Base-by-base conservation (phyloP, 1,140 invertebrate species). In the Micrasema minimum region DNA sequence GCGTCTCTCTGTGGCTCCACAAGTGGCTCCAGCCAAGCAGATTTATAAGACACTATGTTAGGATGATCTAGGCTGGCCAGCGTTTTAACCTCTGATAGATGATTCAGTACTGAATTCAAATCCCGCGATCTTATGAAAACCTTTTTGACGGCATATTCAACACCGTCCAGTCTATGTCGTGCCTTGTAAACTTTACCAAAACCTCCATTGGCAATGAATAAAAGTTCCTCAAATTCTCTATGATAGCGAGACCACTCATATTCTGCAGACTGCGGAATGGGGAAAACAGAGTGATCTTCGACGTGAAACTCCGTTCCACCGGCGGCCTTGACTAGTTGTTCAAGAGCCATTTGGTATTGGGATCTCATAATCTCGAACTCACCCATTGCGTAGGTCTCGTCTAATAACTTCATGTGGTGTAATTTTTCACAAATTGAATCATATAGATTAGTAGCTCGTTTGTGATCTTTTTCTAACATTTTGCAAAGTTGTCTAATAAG, bases 1-100 rank as follows among this genome's bases (percentile, higher is more conserved):
- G 64, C 50, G 0, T 37, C 31, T 1, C 37, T 26, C 23, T 61
- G 55, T 2, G 48, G 20, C 53, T 73, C 80, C 69, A 83, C 80
- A 77, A 87, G 79, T 2, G 87, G 85, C 81, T 94, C 92, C 16
- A 94, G 79, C 93, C 93, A 95, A 6, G 92, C 92, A 31, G 89
- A 89, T 84, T 95, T 93, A 77, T 95, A 95, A 4, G 90, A 87
- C 3, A 95, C 92, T 76, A 95, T 92, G 81, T 94, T 93, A 1
- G 88, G 86, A 83, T 95, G 93, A 77, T 92, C 89, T 26, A 95
- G 81, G 77, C 87, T 89, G 0, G 93, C 92, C 67, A 94, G 86
- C 35, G 90, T 90, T 82, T 92, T 91, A 0, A 94, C 92, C 87
- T 95, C 93, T 20, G 88, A 81, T 20, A 92, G 79, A 81, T 91